Base-by-base conservation (phyloP, 2,113 vertebrate genomes). In the Labeo catla region DNA sequence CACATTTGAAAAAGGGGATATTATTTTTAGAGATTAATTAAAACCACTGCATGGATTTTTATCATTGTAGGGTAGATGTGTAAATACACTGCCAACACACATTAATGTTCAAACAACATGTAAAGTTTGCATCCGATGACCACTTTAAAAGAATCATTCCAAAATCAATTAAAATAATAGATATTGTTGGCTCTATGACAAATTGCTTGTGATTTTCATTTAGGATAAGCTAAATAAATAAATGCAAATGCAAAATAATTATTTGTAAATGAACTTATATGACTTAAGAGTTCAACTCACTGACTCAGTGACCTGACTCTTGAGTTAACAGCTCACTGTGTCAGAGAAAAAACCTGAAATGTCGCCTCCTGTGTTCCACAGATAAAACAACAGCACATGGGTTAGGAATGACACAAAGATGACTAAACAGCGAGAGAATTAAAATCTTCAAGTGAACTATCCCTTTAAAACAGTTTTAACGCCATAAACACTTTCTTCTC, bases 401-500 rank as follows among this genome's bases (percentile, higher is more conserved):
- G 8, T 72, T 21, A 72, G 9, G 39, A 12, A 45, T 73, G 70
- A 11, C 19, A 21, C 21, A 39, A 72, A 8, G 36, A 70, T 43
- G 36, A 10, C 8, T 70, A 39, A 43, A 43, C 36, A 70, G 15
- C 2, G 9, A 21, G 2, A 11, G 9, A 72, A 43, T 72, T 21
- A 0, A n/a, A 0, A 11, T 72, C 16, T 43, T 61, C 4, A 16
- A 8, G 68, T 45, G 39, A 45, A 21, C 70, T 73, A 45, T 73
- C 39, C 68, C n/a, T 74, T 79, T 28, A 68, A 73, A 52, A 21
- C 21, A 54, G 57, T 43, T n/a, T 9, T 19, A 49, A 81, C 8
- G 1, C 39, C 61, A 19, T 28, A 34, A 45, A 52, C 57, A 84
- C 57, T 65, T 89, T 84, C 66, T 16, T 77, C 11, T 61, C 57